Percentiles rank a stretch among this genome's conserved stretches.
phyloP scores from a whole-genome alignment of 2,888 invertebrate genomes.

The Torymus auratus region DNA sequence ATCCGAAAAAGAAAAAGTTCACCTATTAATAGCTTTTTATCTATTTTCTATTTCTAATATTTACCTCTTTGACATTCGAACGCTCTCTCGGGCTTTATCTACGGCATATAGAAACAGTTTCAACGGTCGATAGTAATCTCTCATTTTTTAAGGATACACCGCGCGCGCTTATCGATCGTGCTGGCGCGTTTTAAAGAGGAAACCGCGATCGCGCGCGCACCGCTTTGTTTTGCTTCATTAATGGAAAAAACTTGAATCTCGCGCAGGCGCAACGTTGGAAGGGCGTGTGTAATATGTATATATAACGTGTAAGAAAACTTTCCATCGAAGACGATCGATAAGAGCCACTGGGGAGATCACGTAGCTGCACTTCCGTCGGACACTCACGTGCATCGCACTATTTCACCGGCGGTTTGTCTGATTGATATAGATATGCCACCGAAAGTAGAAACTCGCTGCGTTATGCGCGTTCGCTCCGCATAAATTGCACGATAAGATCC shows the following conservation, averaged over 20 bases:
- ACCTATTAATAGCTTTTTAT: conserved; percentile 28
- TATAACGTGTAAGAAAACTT: background rate
- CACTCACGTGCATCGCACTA: background rate
- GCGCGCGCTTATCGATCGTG: conserved; percentile 37
- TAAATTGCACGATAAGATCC: conserved; percentile 51
- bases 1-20: background rate
- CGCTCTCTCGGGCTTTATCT: conserved; percentile 30
- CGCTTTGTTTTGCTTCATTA: conserved; percentile 24
- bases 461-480: conserved; percentile 4
- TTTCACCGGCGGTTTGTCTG: too few relatives aligned
- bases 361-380: conserved; percentile 29
- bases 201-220: background rate
- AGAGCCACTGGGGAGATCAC: background rate
- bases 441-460: conserved; percentile 20
- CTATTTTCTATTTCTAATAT: conserved; percentile 49
- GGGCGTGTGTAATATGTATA: too few relatives aligned
- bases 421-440: too few relatives aligned
- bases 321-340: conserved; percentile 27
- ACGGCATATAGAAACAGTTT: conserved; percentile 23
- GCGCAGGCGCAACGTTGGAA: too few relatives aligned
- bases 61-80: conserved; percentile 49
- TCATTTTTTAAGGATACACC: conserved; percentile 2
- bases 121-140: conserved; percentile 22
- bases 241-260: conserved; percentile 25
- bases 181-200: conserved; percentile 1